phyloP scores from a whole-genome alignment of 2,113 vertebrate species.

The Oxygymnocypris stewartii region DNA sequence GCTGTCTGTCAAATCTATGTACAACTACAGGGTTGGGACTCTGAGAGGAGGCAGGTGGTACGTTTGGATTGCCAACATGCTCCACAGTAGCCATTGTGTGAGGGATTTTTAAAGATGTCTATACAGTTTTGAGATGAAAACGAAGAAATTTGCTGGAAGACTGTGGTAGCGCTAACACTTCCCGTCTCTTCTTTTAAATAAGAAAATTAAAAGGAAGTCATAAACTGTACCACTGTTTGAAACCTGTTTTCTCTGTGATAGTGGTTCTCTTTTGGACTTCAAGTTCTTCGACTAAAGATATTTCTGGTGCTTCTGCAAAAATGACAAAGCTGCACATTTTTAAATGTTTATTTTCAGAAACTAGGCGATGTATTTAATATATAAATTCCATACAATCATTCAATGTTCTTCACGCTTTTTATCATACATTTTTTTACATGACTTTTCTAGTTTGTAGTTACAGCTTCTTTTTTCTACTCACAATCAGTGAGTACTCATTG shows the following conservation, averaged over 20 bases:
- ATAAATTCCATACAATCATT: neutral
- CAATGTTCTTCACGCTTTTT: neutral
- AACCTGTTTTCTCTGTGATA: neutral
- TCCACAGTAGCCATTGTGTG: constrained; percentile 33
- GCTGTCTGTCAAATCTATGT: constrained; percentile 24
- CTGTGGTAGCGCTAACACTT: neutral
- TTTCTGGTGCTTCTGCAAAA: no score
- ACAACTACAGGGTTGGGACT: constrained; percentile 41
- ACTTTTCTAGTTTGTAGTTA: no score
- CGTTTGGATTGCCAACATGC: constrained; percentile 31
- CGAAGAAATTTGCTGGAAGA: constrained; percentile 15
- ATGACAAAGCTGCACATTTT: no score
- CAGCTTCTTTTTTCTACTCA: no score
- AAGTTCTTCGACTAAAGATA: no score
- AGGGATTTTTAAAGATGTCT: neutral
- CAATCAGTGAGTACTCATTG: no score
- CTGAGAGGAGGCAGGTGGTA: constrained; percentile 43
- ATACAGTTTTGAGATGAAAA: constrained; percentile 19
- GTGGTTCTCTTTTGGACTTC: neutral
- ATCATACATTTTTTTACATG: no score
- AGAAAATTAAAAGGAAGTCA: neutral
- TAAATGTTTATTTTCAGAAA: no score
- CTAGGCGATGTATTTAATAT: neutral
- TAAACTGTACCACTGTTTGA: neutral
- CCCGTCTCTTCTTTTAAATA: neutral